A percentile compares a stretch with the other conserved stretches of the same genome.
These are phyloP conservation scores for Metallyticus violacea DNA, from an alignment of 2,888 invertebrate genomes.

Conservation along the genomic window DNA sequence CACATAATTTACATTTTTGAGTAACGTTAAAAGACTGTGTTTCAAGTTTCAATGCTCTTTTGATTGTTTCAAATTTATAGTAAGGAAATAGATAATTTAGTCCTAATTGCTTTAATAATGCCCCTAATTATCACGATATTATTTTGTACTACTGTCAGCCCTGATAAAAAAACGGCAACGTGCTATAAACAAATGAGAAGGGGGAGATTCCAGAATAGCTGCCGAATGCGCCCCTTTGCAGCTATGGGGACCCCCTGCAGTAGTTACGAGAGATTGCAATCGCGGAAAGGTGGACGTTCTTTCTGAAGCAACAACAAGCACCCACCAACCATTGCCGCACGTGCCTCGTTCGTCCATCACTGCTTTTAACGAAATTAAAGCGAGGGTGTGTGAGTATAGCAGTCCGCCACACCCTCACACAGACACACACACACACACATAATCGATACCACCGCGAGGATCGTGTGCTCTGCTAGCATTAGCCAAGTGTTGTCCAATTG, in stretches of 20 bases:
- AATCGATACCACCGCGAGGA: conserved; percentile 22
- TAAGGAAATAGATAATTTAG: too few species aligned
- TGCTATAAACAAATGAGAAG: too few species aligned
- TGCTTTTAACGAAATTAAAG: conserved; percentile 34
- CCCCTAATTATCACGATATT: too few species aligned
- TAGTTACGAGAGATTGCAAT: neutral
- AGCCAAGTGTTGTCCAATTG: conserved; percentile 2
- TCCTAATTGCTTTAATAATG: too few species aligned
- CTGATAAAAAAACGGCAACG: too few species aligned
- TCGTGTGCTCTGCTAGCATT: neutral
- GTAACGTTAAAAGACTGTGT: too few species aligned
- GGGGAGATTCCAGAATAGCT: too few species aligned
- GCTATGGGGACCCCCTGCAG: neutral
- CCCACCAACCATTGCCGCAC: neutral
- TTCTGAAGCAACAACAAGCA: neutral
- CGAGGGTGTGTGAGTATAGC: conserved; percentile 15
- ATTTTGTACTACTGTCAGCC: too few species aligned
- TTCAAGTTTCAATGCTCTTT: too few species aligned
- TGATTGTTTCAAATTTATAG: too few species aligned
- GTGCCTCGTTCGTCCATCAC: conserved; percentile 2
- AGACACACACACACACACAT: conserved; percentile 20
- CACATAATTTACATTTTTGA: too few species aligned
- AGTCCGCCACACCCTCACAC: neutral
- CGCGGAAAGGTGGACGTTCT: neutral
- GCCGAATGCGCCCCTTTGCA: too few species aligned